Conservation (phyloP, 2,888 invertebrate species). For the Nowickia ferox region DNA sequence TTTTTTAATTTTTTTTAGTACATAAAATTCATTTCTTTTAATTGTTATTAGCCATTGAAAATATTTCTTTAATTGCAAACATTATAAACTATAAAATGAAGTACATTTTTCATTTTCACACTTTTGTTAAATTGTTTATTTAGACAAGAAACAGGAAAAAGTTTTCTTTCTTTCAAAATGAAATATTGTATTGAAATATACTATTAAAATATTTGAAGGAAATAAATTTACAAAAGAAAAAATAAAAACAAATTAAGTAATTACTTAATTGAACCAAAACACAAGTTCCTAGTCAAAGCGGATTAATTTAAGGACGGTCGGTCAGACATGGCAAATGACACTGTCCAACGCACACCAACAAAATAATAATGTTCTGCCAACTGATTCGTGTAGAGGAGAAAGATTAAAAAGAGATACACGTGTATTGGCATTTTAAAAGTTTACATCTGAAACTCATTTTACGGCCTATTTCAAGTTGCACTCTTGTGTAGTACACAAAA, state of each 20-base stretch:
- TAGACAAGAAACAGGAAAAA: conserved; percentile 8
- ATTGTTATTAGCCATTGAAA: conserved; percentile 58
- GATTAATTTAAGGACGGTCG: neutral
- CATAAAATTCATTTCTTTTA: conserved; percentile 42
- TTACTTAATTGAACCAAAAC: conserved; percentile 8
- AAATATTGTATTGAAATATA: too few species aligned
- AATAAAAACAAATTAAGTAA: too few species aligned
- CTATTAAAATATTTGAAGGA: neutral
- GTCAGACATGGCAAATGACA: neutral
- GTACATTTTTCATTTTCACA: conserved; percentile 34
- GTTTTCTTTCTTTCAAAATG: neutral
- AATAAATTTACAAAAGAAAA: neutral
- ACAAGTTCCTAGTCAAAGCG: neutral
- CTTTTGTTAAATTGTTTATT: conserved; percentile 18
- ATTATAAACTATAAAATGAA: conserved; percentile 22
- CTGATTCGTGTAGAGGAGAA: too few species aligned
- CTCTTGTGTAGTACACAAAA: too few species aligned
- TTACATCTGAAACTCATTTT: too few species aligned
- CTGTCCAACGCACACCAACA: neutral
- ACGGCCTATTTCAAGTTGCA: too few species aligned
- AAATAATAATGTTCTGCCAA: too few species aligned
- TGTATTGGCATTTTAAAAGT: too few species aligned
- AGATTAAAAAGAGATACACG: too few species aligned
- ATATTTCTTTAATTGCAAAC: conserved; percentile 47
- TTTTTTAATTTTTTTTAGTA: conserved; percentile 11